A percentile compares a stretch with the other conserved stretches of the same genome.
These are phyloP conservation scores for Ursus arctos DNA, from an alignment of 2,113 vertebrate species.

Conservation along the genomic window DNA sequence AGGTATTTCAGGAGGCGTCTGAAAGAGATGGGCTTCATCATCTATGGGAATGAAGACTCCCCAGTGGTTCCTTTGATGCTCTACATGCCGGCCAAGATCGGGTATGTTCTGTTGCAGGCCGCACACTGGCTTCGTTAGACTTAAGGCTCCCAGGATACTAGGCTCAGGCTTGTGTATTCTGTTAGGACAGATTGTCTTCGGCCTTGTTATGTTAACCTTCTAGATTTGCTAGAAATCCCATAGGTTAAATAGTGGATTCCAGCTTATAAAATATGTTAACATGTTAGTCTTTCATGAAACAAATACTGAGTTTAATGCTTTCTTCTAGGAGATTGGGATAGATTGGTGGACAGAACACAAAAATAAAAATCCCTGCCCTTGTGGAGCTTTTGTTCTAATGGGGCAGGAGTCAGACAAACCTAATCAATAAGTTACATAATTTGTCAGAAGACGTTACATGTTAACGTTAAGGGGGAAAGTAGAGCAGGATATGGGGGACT, in stretches of 20 bases:
- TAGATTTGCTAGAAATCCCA: neutral
- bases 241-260: neutral
- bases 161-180: neutral
- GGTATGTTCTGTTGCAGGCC: conserved; percentile 85
- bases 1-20: conserved; percentile 95
- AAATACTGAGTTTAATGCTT: neutral
- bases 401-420: neutral
- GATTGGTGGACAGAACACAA: neutral
- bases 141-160: neutral
- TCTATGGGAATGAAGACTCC: conserved; percentile 97
- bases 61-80: conserved; percentile 98
- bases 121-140: neutral
- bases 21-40: conserved; percentile 96
- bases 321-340: neutral
- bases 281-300: conserved; percentile 8
- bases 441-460: neutral
- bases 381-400: neutral
- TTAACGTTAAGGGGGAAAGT: neutral
- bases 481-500: neutral
- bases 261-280: neutral
- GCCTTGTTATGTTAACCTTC: neutral
- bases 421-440: neutral
- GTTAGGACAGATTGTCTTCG: neutral
- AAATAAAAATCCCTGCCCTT: neutral
- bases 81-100: conserved; percentile 99